These are phyloP conservation scores for Amphilophus citrinellus DNA, from an alignment of 2,113 vertebrate genomes.

Conservation along the genomic window DNA sequence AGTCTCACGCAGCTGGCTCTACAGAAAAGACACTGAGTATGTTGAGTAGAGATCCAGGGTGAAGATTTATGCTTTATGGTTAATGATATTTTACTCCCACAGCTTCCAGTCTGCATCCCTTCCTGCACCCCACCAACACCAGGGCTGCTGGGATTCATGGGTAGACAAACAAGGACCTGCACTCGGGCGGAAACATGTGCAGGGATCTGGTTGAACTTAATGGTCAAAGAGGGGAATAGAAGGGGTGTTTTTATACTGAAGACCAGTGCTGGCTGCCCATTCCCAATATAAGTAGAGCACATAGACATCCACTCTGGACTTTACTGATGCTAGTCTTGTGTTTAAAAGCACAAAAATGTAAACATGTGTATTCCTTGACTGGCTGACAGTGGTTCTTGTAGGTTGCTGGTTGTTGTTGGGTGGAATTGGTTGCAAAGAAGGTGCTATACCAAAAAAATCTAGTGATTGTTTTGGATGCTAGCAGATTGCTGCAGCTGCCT, in stretches of 20 bases:
- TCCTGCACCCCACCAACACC: constrained; percentile 50
- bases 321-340: not conserved
- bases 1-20: constrained; percentile 42
- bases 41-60: constrained; percentile 27
- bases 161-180: constrained; percentile 53
- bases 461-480: not conserved
- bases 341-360: not conserved
- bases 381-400: not conserved
- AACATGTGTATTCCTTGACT: not conserved
- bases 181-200: constrained; percentile 44
- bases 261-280: constrained; percentile 26
- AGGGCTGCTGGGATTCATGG: constrained; percentile 51
- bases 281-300: not conserved
- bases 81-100: constrained; percentile 69
- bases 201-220: constrained; percentile 40
- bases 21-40: constrained; percentile 27
- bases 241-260: constrained; percentile 27
- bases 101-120: constrained; percentile 60
- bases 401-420: not conserved
- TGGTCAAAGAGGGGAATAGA: constrained; percentile 20
- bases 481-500: not conserved
- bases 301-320: not conserved
- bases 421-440: too few relatives aligned
- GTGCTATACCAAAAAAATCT: too few relatives aligned
- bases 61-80: constrained; percentile 45